Base-by-base conservation (phyloP, 2,797 vertebrate genomes). In the Agapornis canus region DNA sequence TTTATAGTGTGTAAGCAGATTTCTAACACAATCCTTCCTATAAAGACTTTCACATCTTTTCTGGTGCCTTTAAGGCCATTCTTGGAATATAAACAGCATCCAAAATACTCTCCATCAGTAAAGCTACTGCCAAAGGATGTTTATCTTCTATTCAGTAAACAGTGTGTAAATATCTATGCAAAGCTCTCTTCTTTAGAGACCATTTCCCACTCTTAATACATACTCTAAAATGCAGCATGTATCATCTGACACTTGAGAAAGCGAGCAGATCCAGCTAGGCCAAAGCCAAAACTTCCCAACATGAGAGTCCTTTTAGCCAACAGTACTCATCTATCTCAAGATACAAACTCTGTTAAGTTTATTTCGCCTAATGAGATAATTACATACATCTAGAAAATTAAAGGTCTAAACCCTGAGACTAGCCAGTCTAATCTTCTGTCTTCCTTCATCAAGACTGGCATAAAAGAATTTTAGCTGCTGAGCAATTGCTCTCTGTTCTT, bases 331-430 rank as follows among this genome's bases (percentile, higher is more conserved):
- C 10, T 23, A 10, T 35, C 40, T 39, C 49, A 21, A 32, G 42
- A 40, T 29, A 29, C 5, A 21, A 43, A 2, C 21, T 8, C 10
- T 6, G 0, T 0, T 2, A 7, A 7, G 1, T 40, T 29, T 39
- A 6, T 25, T 29, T 27, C 5, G 19, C 22, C 25, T 29, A 54
- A 63, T 2, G 13, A 61, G 23, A 29, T 69, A 32, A 27, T n/a
- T 52, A 10, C 9, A 65, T 51, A 9, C 3, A 43, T 1, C 13
- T 29, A 59, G 19, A 70, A 80, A 57, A 75, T 23, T 52, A 26
- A 31, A 71, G 11, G 18, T 35, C 16, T 47, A 35, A 82, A 15
- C 12, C 47, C 23, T 3, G 19, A 60, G 3, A 27, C 20, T 31
- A 73, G 13, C 9, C 26, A 6, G 4, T 6, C 15, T 43, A 39